Evolutionary conservation across 2,113 vertebrate genomes (phyloP).

Genomic region (Mormoops blainvillei): DNA sequence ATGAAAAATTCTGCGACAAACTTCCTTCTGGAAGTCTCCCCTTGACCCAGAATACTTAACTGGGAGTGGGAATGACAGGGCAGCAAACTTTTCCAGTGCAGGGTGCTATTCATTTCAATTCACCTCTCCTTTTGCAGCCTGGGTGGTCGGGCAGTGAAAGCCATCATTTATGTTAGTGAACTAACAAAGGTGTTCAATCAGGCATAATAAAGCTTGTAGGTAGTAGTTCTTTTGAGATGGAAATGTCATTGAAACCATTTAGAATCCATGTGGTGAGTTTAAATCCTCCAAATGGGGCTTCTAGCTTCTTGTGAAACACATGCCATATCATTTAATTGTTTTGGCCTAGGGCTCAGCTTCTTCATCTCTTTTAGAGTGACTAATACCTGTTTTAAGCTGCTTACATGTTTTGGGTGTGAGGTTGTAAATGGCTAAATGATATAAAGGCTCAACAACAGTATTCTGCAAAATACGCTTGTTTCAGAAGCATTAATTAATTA

Average conservation of each 20-base stretch:
- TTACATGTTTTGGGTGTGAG: neutral
- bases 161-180: neutral
- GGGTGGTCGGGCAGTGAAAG: neutral
- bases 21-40: neutral
- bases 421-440: neutral
- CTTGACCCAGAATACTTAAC: neutral
- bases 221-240: neutral
- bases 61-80: neutral
- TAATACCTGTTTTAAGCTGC: neutral
- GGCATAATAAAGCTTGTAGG: neutral
- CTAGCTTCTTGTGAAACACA: neutral
- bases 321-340: neutral
- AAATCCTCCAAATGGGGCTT: neutral
- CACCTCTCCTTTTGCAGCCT: neutral
- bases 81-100: neutral
- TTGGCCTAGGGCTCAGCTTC: neutral
- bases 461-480: neutral
- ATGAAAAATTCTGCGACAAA: neutral
- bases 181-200: neutral
- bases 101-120: neutral
- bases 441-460: neutral
- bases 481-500: neutral
- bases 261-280: neutral
- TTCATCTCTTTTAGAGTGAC: neutral
- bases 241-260: neutral